These are phyloP conservation scores for Alethe diademata DNA, from an alignment of 2,113 vertebrate genomes.

Conservation along the genomic window DNA sequence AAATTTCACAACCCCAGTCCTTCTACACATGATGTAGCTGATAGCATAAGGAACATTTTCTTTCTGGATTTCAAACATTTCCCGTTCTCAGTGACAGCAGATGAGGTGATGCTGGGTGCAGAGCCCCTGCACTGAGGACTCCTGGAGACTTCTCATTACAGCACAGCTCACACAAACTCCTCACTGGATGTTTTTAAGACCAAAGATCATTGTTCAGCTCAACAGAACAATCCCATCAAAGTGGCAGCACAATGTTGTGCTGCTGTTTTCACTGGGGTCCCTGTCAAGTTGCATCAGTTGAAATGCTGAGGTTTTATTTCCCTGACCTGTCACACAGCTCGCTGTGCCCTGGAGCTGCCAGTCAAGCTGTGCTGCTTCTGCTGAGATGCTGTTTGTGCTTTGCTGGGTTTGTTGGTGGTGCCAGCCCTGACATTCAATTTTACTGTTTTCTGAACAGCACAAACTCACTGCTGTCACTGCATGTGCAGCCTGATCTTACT, in stretches of 20 bases:
- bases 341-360: background rate
- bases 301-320: background rate
- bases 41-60: background rate
- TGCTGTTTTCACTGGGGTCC: background rate
- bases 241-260: background rate
- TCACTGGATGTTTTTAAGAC: background rate
- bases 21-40: background rate
- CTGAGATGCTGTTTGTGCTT: slow-evolving; percentile 13
- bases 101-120: background rate
- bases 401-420: background rate
- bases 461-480: background rate
- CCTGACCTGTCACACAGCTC: background rate
- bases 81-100: background rate
- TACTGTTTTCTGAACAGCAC: background rate
- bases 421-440: background rate
- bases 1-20: background rate
- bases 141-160: background rate
- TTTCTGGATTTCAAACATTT: background rate
- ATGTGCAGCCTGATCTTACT: no score
- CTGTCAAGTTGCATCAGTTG: slow-evolving; percentile 28
- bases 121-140: background rate
- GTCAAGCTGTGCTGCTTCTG: slow-evolving; percentile 26
- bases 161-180: background rate
- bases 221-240: background rate
- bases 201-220: background rate